Evolutionary conservation across 1,140 invertebrate species (phyloP).

Genomic region (Coelopa frigida): DNA sequence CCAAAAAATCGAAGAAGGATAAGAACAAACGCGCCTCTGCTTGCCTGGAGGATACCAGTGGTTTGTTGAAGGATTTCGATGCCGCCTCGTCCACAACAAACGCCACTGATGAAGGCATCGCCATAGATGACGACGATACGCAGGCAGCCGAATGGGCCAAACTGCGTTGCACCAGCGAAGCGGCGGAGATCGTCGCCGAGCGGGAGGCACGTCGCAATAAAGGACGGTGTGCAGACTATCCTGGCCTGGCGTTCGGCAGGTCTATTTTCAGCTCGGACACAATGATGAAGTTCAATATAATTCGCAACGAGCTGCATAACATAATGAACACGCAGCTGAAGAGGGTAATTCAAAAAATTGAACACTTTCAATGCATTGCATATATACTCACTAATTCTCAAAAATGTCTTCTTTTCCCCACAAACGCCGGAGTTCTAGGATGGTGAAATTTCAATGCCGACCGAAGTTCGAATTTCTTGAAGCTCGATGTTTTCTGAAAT

Average conservation of each 20-base stretch:
- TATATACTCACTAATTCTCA: too few relatives aligned
- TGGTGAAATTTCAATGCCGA: neutral
- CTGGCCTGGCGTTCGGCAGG: conserved; percentile 80
- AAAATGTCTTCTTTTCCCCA: too few relatives aligned
- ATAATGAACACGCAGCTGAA: conserved; percentile 93
- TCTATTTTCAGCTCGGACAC: conserved; percentile 94
- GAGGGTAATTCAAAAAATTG: conserved; percentile 72
- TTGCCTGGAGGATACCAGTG: conserved; percentile 6
- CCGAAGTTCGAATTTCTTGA: neutral
- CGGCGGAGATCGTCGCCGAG: conserved; percentile 78
- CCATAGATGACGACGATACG: conserved; percentile 58
- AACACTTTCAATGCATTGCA: too few relatives aligned
- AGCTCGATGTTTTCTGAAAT: neutral
- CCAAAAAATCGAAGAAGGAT: conserved; percentile 21
- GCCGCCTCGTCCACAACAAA: conserved; percentile 37
- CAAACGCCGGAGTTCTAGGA: too few relatives aligned
- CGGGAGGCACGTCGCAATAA: conserved; percentile 67
- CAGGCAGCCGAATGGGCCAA: conserved; percentile 71
- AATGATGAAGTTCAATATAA: conserved; percentile 95
- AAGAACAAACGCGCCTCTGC: conserved; percentile 16
- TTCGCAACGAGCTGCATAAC: conserved; percentile 94
- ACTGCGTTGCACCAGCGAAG: conserved; percentile 77
- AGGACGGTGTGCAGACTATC: conserved; percentile 80
- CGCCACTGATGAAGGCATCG: conserved; percentile 47
- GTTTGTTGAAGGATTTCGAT: neutral